Conservation (phyloP, 2,113 vertebrate species). For the Hemicordylus capensis region DNA sequence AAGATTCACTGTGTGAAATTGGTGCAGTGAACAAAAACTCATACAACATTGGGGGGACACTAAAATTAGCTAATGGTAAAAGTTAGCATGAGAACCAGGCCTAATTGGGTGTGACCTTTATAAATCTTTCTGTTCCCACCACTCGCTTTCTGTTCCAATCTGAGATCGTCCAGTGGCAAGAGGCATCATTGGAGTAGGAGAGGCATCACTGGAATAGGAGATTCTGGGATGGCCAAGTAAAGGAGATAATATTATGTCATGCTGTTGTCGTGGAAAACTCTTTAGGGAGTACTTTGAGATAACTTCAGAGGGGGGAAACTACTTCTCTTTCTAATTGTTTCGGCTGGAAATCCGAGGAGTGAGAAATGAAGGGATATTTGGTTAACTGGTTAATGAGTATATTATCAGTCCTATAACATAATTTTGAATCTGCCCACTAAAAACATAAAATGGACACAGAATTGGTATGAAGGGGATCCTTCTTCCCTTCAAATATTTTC, state of each 20-base stretch:
- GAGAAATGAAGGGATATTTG: neutral
- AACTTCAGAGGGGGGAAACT: too few relatives aligned
- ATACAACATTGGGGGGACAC: too few relatives aligned
- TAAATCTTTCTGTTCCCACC: neutral
- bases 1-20: neutral
- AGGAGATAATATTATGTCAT: neutral
- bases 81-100: neutral
- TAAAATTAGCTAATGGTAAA: neutral
- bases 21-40: neutral
- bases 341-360: neutral
- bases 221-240: neutral
- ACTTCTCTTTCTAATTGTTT: neutral
- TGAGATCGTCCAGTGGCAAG: neutral
- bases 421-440: conserved; percentile 15
- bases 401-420: conserved; percentile 2
- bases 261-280: neutral
- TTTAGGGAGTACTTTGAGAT: neutral
- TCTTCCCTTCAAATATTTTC: conserved; percentile 37
- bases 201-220: neutral
- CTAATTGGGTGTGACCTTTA: neutral
- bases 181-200: neutral
- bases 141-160: too few relatives aligned
- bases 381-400: neutral
- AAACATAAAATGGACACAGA: conserved; percentile 37
- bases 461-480: neutral